A percentile compares a stretch with the other conserved stretches of the same genome.
Evolutionary conservation across 2,888 invertebrate genomes (phyloP).

Genomic region (Tachina fera): DNA sequence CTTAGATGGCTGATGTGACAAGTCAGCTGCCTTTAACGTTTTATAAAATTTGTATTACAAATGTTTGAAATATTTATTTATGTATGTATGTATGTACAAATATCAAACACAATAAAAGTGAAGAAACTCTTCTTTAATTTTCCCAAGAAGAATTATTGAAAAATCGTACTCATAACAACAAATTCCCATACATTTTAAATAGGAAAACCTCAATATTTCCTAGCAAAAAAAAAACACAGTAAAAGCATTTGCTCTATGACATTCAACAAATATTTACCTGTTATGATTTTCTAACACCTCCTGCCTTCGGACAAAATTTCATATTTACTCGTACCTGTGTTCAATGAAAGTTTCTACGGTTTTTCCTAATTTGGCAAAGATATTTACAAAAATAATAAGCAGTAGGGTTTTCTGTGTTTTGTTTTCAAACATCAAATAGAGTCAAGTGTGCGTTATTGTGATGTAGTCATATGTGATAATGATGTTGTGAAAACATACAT

Average conservation of each 20-base stretch:
- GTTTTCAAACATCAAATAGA: conserved; percentile 74
- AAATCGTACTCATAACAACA: conserved; percentile 6
- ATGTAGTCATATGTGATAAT: conserved; percentile 19
- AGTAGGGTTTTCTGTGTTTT: conserved; percentile 38
- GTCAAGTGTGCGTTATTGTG: conserved; percentile 76
- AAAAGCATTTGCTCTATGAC: conserved; percentile 21
- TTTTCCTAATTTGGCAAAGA: conserved; percentile 37
- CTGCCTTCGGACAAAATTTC: conserved; percentile 55
- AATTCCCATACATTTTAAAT: conserved; percentile 3
- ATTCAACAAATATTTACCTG: conserved; percentile 77
- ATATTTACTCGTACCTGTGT: conserved; percentile 73
- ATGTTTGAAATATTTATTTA: no score
- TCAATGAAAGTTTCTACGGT: conserved; percentile 69
- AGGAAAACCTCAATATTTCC: conserved; percentile 59
- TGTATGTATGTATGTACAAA: no score
- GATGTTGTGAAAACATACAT: conserved; percentile 25
- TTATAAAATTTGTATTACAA: no score
- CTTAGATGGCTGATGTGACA: no score
- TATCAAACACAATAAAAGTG: background rate
- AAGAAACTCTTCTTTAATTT: background rate
- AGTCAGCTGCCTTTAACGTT: no score
- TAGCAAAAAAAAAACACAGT: conserved; percentile 44
- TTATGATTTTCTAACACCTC: conserved; percentile 66
- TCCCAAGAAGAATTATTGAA: conserved; percentile 15
- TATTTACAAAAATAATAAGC: conserved; percentile 48